Conservation (phyloP, 2,113 vertebrate genomes). For the Calidris pygmaea region DNA sequence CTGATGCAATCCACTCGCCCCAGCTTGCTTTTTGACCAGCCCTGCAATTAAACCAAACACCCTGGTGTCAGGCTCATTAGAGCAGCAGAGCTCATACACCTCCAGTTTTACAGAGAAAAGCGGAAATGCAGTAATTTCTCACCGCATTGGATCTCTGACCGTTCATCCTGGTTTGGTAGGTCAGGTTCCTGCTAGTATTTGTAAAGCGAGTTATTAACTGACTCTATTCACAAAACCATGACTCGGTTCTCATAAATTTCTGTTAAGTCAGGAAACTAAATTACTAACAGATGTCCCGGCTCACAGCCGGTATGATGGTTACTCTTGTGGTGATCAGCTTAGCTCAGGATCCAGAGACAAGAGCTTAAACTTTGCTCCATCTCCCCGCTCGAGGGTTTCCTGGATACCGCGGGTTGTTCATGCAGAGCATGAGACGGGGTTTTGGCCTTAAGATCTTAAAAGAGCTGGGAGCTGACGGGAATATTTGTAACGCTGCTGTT, state of each 20-base stretch:
- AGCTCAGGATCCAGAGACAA: neutral
- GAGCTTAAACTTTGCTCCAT: neutral
- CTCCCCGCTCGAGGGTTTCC: neutral
- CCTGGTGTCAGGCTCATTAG: neutral
- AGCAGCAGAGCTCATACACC: neutral
- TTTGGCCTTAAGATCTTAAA: neutral
- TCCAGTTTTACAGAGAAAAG: neutral
- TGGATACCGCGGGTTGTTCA: neutral
- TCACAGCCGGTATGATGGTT: neutral
- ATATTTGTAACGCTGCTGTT: neutral
- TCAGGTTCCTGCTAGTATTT: neutral
- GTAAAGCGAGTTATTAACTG: neutral
- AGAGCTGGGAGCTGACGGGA: neutral
- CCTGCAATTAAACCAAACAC: neutral
- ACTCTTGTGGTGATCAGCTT: neutral
- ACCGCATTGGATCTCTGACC: neutral
- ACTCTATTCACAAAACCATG: neutral
- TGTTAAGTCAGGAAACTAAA: neutral
- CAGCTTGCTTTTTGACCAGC: neutral
- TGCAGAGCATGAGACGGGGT: neutral
- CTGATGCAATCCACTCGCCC: rapidly evolving
- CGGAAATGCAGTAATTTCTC: neutral
- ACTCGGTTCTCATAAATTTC: neutral
- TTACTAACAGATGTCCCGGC: neutral
- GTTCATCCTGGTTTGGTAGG: neutral